phyloP scores from a whole-genome alignment of 2,888 invertebrate genomes.

The Lasius fuliginosus region DNA sequence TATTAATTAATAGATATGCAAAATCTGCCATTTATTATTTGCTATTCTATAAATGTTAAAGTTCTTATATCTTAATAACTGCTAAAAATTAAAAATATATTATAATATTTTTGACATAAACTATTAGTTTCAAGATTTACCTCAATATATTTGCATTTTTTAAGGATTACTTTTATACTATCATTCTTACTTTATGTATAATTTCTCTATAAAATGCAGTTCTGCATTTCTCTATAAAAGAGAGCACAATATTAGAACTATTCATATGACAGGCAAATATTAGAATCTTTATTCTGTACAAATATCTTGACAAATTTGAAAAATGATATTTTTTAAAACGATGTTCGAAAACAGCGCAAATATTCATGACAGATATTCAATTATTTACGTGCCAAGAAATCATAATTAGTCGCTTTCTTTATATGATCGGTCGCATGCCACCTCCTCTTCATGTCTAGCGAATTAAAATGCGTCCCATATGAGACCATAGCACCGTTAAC shows the following conservation, averaged over 20 bases:
- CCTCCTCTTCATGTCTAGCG: constrained; percentile 56
- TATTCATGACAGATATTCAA: constrained; percentile 13
- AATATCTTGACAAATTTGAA: constrained; percentile 3
- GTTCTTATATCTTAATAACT: too few relatives aligned
- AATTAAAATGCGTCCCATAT: constrained; percentile 70
- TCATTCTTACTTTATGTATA: background rate
- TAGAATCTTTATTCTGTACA: background rate
- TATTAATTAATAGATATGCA: too few relatives aligned
- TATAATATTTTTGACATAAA: too few relatives aligned
- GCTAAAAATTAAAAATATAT: too few relatives aligned
- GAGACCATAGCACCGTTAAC: constrained; percentile 78
- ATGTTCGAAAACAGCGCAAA: background rate
- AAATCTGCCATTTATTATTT: too few relatives aligned
- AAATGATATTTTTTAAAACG: background rate
- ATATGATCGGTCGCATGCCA: constrained; percentile 52
- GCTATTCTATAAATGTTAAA: too few relatives aligned
- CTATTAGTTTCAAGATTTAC: too few relatives aligned
- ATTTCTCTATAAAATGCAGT: background rate
- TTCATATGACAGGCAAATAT: background rate
- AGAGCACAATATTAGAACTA: background rate
- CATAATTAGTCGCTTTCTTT: constrained; percentile 43
- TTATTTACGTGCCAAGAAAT: constrained; percentile 56
- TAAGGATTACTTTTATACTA: background rate
- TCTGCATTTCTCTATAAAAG: background rate
- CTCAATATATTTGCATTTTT: too few relatives aligned